Base-by-base conservation (phyloP, 1,140 invertebrate species). In the Lycorma delicatula region DNA sequence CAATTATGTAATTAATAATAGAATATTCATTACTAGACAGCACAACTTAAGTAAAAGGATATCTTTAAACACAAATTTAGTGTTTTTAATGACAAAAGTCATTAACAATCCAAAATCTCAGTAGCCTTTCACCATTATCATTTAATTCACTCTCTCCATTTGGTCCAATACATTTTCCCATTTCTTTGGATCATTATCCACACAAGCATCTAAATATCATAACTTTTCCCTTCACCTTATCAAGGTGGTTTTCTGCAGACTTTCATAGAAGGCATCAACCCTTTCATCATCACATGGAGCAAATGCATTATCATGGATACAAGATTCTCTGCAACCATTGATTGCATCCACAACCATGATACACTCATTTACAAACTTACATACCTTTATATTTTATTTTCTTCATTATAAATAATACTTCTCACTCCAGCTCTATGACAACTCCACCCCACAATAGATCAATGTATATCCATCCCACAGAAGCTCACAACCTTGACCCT, bases 401-500 rank as follows among this genome's bases (percentile, higher is more conserved):
- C 1, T 2, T 54, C 53, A 2, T 38, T 7, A n/a, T 54, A 9
- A 16, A 36, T 36, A 23, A 54, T 18, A n/a, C 7, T 18, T 4
- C 29, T 38, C 23, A 56, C 54, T n/a, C 54, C 54, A 1, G 38
- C 54, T 49, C 26, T 25, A 13, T 3, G 6, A 27, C 9, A 20
- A 20, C 2, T 7, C 6, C 1, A 56, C 54, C 2, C 54, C 54
- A 13, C n/a, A 48, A 20, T 56, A 60, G 1, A 60, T 41, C 16
- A 57, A 34, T 13, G 51, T 27, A 38, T 16, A 4, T n/a, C 47
- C 54, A 34, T 51, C 48, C 5, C 57, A 27, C 1, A 60, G 29
- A 9, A 22, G 12, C 36, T 51, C 34, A 36, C 59, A 50, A 12
- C 59, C 59, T 27, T 57, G 44, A 9, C 59, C 59, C 38, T 57